These are phyloP conservation scores for Gibbula magus DNA, from an alignment of 2,888 invertebrate genomes.

Conservation along the genomic window DNA sequence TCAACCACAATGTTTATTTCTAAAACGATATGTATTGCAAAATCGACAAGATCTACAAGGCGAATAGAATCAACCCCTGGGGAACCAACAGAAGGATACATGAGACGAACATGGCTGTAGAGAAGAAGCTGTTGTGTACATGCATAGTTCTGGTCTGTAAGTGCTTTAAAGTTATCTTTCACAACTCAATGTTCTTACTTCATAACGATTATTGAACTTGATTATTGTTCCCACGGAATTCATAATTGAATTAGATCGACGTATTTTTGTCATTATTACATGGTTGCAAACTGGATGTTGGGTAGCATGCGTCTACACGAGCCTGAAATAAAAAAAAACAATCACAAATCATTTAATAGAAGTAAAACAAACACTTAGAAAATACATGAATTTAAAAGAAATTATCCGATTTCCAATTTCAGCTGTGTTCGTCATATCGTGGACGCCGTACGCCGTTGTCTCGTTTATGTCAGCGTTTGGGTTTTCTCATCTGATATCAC, in stretches of 20 bases:
- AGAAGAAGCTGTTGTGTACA: constrained; percentile 46
- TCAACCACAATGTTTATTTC: too few relatives aligned
- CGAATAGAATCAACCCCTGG: constrained; percentile 51
- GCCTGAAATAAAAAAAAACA: too few relatives aligned
- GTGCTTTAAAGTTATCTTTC: neutral
- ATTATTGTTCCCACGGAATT: too few relatives aligned
- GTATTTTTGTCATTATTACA: too few relatives aligned
- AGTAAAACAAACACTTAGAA: too few relatives aligned
- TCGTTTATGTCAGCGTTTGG: constrained; percentile 60
- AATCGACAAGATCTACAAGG: constrained; percentile 44
- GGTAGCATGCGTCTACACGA: too few relatives aligned
- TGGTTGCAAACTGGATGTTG: too few relatives aligned
- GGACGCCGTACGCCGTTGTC: constrained; percentile 65
- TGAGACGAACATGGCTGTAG: constrained; percentile 40
- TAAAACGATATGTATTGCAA: too few relatives aligned
- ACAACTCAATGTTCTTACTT: neutral
- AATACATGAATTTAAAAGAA: too few relatives aligned
- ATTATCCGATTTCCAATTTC: neutral
- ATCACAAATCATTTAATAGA: too few relatives aligned
- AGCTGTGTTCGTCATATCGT: constrained; percentile 58
- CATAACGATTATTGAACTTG: too few relatives aligned
- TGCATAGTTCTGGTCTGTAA: constrained; percentile 45
- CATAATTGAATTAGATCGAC: too few relatives aligned
- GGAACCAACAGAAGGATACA: constrained; percentile 58
- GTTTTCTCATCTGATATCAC: constrained; percentile 45